phyloP scores from a whole-genome alignment of 2,797 vertebrate genomes.

The Microchirus variegatus region DNA sequence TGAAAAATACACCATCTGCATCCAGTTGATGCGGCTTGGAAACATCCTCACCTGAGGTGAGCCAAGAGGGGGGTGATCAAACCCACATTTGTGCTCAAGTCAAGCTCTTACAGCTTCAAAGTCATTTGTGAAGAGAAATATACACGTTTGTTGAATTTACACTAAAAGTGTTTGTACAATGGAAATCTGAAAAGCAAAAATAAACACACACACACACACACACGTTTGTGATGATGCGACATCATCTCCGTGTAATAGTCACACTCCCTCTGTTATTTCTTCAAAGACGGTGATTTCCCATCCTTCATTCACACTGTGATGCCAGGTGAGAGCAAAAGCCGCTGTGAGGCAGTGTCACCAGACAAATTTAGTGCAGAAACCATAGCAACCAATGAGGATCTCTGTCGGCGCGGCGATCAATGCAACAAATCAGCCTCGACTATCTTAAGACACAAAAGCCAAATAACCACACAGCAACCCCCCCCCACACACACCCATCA shows the following conservation, averaged over 20 bases:
- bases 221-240: too few species aligned
- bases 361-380: slow-evolving; percentile 42
- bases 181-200: background rate
- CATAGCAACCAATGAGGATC: slow-evolving; percentile 42
- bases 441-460: slow-evolving; percentile 12
- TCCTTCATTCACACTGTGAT: slow-evolving; percentile 16
- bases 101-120: too few species aligned
- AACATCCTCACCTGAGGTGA: too few species aligned
- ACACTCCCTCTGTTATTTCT: slow-evolving; percentile 1
- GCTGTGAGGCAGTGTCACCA: background rate
- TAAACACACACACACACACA: background rate
- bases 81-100: too few species aligned
- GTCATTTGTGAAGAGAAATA: too few species aligned
- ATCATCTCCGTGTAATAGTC: slow-evolving; percentile 2
- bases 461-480: background rate
- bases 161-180: too few species aligned
- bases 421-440: slow-evolving; percentile 34
- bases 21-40: too few species aligned
- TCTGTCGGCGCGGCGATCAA: slow-evolving; percentile 44
- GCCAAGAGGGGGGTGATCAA: too few species aligned
- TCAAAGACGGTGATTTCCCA: slow-evolving; percentile 3
- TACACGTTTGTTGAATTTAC: too few species aligned
- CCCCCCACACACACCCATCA: too few species aligned
- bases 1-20: too few species aligned
- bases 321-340: slow-evolving; percentile 17